Evolutionary conservation across 2,888 invertebrate species (phyloP).

Genomic region (Drosophila prolongata): DNA sequence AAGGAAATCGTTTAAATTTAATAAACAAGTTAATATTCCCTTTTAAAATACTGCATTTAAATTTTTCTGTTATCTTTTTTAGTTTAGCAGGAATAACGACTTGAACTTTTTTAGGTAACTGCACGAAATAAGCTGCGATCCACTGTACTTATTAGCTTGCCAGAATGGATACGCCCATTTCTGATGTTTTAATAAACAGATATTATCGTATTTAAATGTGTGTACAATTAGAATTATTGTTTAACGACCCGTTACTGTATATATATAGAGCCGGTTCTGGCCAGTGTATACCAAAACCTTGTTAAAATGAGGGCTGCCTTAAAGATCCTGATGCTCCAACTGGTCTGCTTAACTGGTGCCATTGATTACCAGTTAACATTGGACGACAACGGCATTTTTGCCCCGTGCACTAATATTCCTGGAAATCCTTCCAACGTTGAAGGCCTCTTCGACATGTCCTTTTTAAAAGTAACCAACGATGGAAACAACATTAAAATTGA

Average conservation of each 20-base stretch:
- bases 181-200: not conserved
- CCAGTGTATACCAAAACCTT: not conserved
- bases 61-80: too few relatives aligned
- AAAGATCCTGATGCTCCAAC: not conserved
- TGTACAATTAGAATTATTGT: not conserved
- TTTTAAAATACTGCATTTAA: too few relatives aligned
- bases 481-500: not conserved
- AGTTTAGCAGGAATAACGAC: too few relatives aligned
- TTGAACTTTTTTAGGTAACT: too few relatives aligned
- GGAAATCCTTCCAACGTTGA: not conserved
- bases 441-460: not conserved
- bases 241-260: not conserved
- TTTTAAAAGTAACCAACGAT: not conserved
- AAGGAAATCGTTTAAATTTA: too few relatives aligned
- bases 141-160: not conserved
- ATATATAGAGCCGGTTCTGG: not conserved
- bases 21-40: too few relatives aligned
- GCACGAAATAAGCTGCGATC: too few relatives aligned
- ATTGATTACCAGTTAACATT: constrained; percentile 7
- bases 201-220: not conserved
- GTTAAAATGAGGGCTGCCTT: constrained; percentile 3
- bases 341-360: not conserved
- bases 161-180: not conserved
- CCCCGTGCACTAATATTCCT: not conserved
- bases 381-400: not conserved